Percentiles rank a stretch among this genome's conserved stretches.
Evolutionary conservation across 1,140 invertebrate genomes (phyloP).

Genomic region (Kradibia gibbosae): DNA sequence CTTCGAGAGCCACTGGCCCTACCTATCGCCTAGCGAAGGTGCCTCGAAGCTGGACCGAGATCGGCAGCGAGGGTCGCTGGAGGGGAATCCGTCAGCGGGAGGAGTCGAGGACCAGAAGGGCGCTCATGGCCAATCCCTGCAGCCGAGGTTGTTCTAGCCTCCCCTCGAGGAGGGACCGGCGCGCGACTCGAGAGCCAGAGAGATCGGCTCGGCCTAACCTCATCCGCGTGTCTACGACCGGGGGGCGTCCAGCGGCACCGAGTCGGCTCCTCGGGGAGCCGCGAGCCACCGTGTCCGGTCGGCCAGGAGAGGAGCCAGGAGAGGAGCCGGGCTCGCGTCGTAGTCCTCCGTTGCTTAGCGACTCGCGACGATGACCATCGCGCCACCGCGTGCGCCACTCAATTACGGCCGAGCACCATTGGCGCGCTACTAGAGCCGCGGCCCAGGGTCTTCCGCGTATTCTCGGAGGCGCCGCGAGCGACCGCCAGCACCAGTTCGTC

Average conservation of each 20-base stretch:
- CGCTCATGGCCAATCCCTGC: no score
- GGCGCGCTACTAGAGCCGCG: no score
- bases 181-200: not conserved
- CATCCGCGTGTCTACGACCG: not conserved
- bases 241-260: no score
- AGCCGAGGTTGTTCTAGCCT: no score
- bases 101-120: not conserved
- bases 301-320: not conserved
- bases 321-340: not conserved
- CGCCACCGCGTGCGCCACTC: not conserved
- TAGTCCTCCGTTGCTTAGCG: slow-evolving; percentile 5
- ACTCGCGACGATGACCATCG: not conserved
- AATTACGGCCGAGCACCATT: not conserved
- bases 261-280: not conserved
- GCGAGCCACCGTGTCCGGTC: not conserved
- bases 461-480: not conserved
- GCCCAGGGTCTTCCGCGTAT: not conserved
- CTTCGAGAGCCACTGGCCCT: no score
- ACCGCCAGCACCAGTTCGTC: not conserved
- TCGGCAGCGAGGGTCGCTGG: no score
- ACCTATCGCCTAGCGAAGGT: no score
- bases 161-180: not conserved
- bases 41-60: no score
- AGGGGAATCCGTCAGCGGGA: no score
- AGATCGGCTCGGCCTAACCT: not conserved